Base-by-base conservation (phyloP, 2,888 invertebrate genomes). In the Tachina lurida region DNA sequence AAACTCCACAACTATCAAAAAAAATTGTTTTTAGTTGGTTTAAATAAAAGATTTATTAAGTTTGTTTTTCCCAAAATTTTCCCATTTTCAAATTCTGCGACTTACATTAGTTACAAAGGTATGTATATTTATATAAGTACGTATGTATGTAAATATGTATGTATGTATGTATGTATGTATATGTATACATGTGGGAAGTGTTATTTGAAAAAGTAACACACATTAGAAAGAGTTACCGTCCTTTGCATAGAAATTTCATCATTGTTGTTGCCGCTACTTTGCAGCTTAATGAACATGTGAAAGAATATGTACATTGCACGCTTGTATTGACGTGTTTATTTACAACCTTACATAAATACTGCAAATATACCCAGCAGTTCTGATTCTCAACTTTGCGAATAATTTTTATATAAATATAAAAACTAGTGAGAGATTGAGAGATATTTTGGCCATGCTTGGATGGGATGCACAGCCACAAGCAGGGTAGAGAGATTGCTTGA, bases 211-310 rank as follows among this genome's bases (percentile, higher is more conserved):
- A 19, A 19, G 10, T 39, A 39, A n/a, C n/a, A 31, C 31, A 10
- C n/a, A 4, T 19, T 10, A 60, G 10, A 5, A 60, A 13, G 60
- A 60, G 39, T 60, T 39, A 41, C n/a, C 1, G 22, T 39, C 60
- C 39, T 60, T 60, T n/a, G 8, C n/a, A 60, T 54, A 19, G 39
- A 60, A n/a, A 15, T 31, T 60, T 31, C 10, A 39, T 31, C 10
- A 39, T 39, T 60, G 15, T 60, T 15, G 60, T 41, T 39, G 60
- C 19, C n/a, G 60, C n/a, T 39, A 58, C 39, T 39, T 58, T 31
- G 31, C 10, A 58, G 31, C 13, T 39, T 60, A 60, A 60, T 22
- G 60, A 60, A 60, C 60, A 60, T 60, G 39, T 60, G 10, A 39
- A 7, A 10, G 39, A 39, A 60, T 60, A 10, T 39, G 39, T 60